A percentile compares a stretch with the other conserved stretches of the same genome.
Evolutionary conservation across 2,113 vertebrate species (phyloP).

Genomic region (Calypte anna): DNA sequence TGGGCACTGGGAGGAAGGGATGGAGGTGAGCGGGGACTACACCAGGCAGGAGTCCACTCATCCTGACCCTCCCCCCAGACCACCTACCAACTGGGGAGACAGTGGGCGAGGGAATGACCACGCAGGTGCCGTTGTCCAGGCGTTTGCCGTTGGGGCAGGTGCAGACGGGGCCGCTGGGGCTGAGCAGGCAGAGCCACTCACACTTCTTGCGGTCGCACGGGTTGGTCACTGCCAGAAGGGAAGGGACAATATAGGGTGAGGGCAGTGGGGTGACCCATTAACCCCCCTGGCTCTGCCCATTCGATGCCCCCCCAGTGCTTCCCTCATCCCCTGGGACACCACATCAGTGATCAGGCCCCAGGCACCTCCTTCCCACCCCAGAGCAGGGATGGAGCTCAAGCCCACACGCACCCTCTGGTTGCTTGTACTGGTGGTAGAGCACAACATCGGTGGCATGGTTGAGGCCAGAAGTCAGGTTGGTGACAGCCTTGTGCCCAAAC

Average conservation of each 20-base stretch:
- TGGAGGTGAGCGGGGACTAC: fast-evolving
- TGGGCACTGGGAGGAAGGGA: constrained; percentile 69
- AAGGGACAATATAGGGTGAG: fast-evolving
- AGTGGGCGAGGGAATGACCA: constrained; percentile 82
- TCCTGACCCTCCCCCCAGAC: no score
- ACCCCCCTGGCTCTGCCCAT: neutral
- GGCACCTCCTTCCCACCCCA: neutral
- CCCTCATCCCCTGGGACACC: neutral
- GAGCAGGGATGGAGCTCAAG: neutral
- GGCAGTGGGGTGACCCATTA: fast-evolving
- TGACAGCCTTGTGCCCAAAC: constrained; percentile 88
- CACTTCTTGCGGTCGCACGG: constrained; percentile 97
- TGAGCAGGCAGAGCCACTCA: constrained; percentile 95
- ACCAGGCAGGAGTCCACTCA: fast-evolving
- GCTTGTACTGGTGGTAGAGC: constrained; percentile 94
- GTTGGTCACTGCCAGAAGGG: constrained; percentile 84
- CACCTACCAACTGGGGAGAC: constrained; percentile 84
- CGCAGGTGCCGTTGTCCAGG: constrained; percentile 91
- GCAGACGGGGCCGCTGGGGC: constrained; percentile 94
- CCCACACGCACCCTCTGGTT: constrained; percentile 85
- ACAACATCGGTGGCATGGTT: constrained; percentile 95
- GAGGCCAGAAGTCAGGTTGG: constrained; percentile 91
- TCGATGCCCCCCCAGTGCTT: neutral
- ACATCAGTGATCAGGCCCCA: fast-evolving
- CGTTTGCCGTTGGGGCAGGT: constrained; percentile 92